Conservation (phyloP, 2,888 invertebrate species). For the Heteromyza rotundicornis region DNA sequence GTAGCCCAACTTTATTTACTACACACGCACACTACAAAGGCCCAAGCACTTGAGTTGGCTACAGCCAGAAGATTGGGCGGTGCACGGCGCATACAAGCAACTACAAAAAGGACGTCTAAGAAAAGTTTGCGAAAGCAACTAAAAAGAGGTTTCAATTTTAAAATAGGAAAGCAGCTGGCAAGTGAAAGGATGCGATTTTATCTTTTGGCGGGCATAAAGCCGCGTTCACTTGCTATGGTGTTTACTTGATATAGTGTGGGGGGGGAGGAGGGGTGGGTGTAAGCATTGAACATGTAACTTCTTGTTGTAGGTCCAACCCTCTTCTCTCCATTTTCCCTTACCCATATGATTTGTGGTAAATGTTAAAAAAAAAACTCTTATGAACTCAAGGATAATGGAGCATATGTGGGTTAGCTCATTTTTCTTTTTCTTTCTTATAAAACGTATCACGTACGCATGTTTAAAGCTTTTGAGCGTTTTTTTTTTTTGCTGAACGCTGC, state of each 20-base stretch:
- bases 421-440: not conserved
- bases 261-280: no score
- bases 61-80: not conserved
- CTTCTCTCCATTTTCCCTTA: no score
- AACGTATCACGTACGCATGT: conserved; percentile 24
- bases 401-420: not conserved
- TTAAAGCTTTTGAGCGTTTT: no score
- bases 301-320: no score
- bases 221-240: no score
- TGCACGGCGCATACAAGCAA: not conserved
- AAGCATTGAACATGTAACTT: no score
- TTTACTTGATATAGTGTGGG: no score
- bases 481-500: no score
- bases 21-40: not conserved
- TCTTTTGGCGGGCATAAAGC: not conserved
- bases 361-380: no score
- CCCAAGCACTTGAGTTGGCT: not conserved
- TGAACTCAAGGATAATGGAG: not conserved
- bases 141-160: not conserved
- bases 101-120: not conserved
- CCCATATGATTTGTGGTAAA: no score
- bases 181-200: conserved; percentile 8
- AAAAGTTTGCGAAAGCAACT: no score
- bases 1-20: no score
- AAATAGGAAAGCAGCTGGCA: not conserved